Evolutionary conservation across 2,113 vertebrate species (phyloP).

Genomic region (Atrichornis clamosus): DNA sequence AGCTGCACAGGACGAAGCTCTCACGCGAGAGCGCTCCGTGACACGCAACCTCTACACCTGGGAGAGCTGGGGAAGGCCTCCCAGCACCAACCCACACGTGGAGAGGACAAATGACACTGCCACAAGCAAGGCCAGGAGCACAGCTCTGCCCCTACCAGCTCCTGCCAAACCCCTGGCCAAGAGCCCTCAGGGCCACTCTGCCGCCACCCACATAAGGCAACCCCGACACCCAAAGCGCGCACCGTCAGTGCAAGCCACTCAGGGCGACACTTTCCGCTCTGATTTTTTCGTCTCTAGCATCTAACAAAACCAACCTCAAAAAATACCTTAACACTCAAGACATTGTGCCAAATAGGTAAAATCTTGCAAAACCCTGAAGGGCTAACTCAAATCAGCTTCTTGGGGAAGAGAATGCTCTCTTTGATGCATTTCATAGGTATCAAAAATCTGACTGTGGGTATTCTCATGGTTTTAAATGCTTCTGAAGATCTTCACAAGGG

Average conservation of each 20-base stretch:
- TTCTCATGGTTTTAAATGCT: not conserved
- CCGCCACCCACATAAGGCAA: accelerated
- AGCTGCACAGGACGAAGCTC: not conserved
- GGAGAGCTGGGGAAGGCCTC: not conserved
- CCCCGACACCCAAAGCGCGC: accelerated
- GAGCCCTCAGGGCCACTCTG: not conserved
- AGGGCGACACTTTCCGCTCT: not conserved
- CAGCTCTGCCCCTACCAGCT: not conserved
- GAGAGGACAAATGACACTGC: not conserved
- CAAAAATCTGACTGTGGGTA: not conserved
- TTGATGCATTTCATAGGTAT: not conserved
- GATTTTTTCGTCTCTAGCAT: not conserved
- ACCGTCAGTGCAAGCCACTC: not conserved
- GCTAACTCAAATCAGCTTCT: not conserved
- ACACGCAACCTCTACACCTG: accelerated
- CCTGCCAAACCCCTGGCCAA: not conserved
- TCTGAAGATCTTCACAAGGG: not conserved
- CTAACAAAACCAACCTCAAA: not conserved
- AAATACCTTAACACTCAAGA: not conserved
- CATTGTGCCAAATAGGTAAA: not conserved
- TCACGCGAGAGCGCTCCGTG: accelerated
- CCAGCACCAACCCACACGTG: accelerated
- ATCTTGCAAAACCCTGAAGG: not conserved
- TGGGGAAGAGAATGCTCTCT: accelerated
- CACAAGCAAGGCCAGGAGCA: not conserved